A percentile compares a stretch with the other conserved stretches of the same genome.
phyloP scores from a whole-genome alignment of 1,140 invertebrate genomes.

The Sminthurides bifidus region DNA sequence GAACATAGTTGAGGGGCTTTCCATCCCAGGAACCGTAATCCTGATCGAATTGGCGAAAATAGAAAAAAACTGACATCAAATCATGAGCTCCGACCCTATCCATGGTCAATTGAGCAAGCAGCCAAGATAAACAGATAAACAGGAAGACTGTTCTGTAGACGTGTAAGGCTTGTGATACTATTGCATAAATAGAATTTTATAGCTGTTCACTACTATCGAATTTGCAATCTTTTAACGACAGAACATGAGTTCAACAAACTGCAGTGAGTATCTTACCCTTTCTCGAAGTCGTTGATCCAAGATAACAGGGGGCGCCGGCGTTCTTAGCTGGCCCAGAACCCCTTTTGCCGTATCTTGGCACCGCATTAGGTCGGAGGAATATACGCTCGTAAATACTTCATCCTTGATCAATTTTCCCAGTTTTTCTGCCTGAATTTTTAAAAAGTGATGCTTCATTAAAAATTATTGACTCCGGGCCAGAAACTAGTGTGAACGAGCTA shows the following conservation, averaged over 20 bases:
- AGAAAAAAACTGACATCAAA: no score
- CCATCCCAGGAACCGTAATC: no score
- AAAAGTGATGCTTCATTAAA: background rate
- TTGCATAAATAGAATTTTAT: no score
- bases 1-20: no score
- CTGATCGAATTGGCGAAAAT: no score
- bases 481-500: background rate
- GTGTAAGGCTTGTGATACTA: no score
- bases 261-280: conserved; percentile 4
- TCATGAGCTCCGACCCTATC: no score
- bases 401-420: conserved; percentile 4
- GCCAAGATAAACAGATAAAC: no score
- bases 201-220: no score
- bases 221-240: no score
- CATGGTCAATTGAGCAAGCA: no score
- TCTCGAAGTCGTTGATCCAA: conserved; percentile 5
- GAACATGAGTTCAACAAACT: background rate
- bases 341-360: conserved; percentile 3
- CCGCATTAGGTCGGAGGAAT: conserved; percentile 1
- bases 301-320: background rate
- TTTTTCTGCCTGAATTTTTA: background rate
- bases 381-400: background rate
- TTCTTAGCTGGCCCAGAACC: background rate
- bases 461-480: background rate
- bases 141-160: no score